phyloP scores from a whole-genome alignment of 2,797 vertebrate species.

The Etheostoma perlongum region DNA sequence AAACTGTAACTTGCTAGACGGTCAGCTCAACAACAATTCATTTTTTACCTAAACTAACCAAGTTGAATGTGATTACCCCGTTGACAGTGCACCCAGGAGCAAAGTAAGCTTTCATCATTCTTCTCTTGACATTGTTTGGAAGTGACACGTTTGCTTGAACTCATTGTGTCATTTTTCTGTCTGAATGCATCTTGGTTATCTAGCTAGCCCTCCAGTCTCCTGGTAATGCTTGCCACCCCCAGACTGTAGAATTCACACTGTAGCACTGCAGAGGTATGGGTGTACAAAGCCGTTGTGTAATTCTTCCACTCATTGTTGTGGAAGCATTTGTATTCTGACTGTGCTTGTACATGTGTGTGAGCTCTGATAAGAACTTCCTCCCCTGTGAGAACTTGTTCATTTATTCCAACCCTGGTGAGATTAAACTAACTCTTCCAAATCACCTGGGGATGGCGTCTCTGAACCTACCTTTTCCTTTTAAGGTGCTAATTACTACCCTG shows the following conservation, averaged over 20 bases:
- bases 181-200: not conserved
- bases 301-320: conserved; percentile 28
- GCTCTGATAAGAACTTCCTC: conserved; percentile 53
- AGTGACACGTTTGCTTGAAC: not conserved
- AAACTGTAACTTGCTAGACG: no score
- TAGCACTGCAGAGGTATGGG: not conserved
- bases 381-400: conserved; percentile 42
- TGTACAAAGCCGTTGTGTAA: not conserved
- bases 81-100: not conserved
- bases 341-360: conserved; percentile 37
- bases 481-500: conserved; percentile 72
- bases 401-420: conserved; percentile 65
- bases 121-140: not conserved
- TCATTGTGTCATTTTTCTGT: not conserved
- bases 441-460: conserved; percentile 57
- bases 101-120: not conserved
- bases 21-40: no score
- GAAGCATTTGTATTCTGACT: conserved; percentile 24
- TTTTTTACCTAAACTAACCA: not conserved
- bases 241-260: not conserved
- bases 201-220: not conserved
- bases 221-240: not conserved
- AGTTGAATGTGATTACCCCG: not conserved
- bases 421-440: conserved; percentile 65
- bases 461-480: conserved; percentile 62